Conservation (phyloP, 2,113 vertebrate genomes). For the Leucoraja erinaceus region DNA sequence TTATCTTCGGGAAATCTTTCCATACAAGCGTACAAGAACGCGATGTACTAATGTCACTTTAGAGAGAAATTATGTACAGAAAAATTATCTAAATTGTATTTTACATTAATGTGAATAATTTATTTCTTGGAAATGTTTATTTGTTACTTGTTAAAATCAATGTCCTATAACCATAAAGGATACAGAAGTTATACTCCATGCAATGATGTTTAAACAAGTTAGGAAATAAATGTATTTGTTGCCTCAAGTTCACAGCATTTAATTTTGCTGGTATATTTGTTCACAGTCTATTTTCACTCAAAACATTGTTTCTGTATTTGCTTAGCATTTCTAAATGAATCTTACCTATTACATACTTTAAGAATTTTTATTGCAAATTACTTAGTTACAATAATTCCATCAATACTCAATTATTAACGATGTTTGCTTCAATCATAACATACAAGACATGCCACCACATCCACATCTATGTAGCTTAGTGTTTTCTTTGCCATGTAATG, state of each 20-base stretch:
- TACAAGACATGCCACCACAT: not conserved
- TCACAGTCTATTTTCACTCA: not conserved
- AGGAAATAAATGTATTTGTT: not conserved
- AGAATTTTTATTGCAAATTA: not conserved
- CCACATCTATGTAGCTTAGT: not conserved
- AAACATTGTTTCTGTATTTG: not conserved
- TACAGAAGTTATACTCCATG: not conserved
- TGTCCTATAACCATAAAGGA: not conserved
- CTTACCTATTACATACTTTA: not conserved
- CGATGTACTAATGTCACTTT: constrained; percentile 84
- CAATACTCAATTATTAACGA: not conserved
- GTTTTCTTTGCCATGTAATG: not conserved
- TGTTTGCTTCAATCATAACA: not conserved
- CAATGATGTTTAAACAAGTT: not conserved
- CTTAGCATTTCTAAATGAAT: not conserved
- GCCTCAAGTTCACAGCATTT: not conserved
- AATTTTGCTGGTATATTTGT: not conserved
- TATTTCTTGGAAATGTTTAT: constrained; percentile 9
- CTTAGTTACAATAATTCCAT: not conserved
- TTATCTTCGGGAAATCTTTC: constrained; percentile 87
- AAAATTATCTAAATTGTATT: constrained; percentile 10
- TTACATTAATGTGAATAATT: constrained; percentile 30
- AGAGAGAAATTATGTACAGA: constrained; percentile 39
- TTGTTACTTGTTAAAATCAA: not conserved
- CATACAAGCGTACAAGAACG: constrained; percentile 88